Conservation (phyloP, 1,140 invertebrate genomes). For the Trissolcus basalis region DNA sequence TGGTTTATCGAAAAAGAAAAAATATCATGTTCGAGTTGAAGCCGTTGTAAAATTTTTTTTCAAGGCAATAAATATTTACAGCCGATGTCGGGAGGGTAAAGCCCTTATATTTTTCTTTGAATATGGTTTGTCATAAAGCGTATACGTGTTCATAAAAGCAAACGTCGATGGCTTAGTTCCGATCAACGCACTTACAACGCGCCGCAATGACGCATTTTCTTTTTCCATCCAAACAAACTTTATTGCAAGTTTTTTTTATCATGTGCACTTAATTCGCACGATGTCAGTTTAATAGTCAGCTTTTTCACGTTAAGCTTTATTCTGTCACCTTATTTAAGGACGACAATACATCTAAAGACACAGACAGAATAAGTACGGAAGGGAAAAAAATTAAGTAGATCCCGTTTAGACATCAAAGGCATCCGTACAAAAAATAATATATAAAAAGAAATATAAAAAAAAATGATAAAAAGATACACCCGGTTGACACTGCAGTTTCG, state of each 20-base stretch:
- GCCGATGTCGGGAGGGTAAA: no score
- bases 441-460: no score
- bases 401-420: no score
- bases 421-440: no score
- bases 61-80: no score
- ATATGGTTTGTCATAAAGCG: conserved; percentile 1
- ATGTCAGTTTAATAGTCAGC: background rate
- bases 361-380: background rate
- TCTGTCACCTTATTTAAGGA: conserved; percentile 5
- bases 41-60: no score
- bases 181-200: background rate
- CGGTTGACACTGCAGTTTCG: no score
- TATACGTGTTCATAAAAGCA: background rate
- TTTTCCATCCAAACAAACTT: background rate
- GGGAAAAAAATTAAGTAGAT: no score
- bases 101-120: background rate
- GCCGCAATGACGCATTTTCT: conserved; percentile 5
- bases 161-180: conserved; percentile 4
- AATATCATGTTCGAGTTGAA: no score
- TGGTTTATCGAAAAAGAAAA: no score
- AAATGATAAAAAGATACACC: no score
- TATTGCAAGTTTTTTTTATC: conserved; percentile 9
- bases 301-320: conserved; percentile 1
- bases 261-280: conserved; percentile 14
- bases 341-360: background rate